Conservation (phyloP, 37 sponge, comb jelly and placozoan species). For the Amphimedon queenslandica region DNA sequence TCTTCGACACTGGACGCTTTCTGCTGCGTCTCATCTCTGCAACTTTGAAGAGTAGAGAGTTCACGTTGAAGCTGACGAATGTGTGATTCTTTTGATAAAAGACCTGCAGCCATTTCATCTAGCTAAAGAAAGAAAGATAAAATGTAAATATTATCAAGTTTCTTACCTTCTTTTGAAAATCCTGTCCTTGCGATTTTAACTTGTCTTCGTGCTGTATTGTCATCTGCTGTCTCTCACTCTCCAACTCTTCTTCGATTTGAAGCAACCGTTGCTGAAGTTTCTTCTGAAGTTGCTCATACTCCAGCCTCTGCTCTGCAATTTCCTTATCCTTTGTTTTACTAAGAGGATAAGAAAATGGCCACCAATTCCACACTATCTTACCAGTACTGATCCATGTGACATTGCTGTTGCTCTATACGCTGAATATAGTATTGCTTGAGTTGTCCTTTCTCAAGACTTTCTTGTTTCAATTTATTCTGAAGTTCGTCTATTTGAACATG, state of each 20-base stretch:
- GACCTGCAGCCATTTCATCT: neutral
- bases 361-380: neutral
- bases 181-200: neutral
- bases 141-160: neutral
- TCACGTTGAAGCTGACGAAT: conserved; percentile 9
- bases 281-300: neutral
- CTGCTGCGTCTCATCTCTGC: neutral
- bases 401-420: conserved; percentile 3
- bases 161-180: neutral
- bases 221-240: neutral
- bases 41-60: neutral
- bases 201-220: neutral
- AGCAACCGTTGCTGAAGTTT: neutral
- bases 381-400: conserved; percentile 4
- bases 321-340: neutral
- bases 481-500: conserved; percentile 18
- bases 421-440: conserved; percentile 3
- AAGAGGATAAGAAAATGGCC: neutral
- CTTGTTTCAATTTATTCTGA: neutral
- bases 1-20: neutral
- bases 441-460: neutral
- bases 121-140: neutral
- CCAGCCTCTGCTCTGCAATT: neutral
- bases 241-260: conserved; percentile 1
- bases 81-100: neutral